Base-by-base conservation (phyloP, 2,888 invertebrate genomes). In the Tenthredo livida region DNA sequence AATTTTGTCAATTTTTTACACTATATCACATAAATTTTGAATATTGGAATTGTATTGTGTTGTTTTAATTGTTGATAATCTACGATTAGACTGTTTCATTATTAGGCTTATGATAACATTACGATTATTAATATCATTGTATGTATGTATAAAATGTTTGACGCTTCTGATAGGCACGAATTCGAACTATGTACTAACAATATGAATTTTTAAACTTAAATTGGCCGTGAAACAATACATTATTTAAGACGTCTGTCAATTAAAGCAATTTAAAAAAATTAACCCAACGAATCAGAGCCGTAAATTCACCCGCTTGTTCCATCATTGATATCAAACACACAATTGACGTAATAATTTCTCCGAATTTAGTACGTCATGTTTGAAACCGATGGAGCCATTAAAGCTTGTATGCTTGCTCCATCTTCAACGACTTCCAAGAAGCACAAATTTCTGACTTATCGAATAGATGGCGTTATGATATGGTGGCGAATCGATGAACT, bases 221-320 rank as follows among this genome's bases (percentile, higher is more conserved):
- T 2, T 54, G 50, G 33, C 50, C 77, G 54, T 50, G 77, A 54
- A 29, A 50, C 29, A 54, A 54, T 29, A 9, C 33, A 17, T 4
- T 61, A 0, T 33, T 17, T 7, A 37, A 54, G 25, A 17, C 29
- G 54, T 47, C 33, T 6, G 3, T 77, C 54, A 77, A 77, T 77
- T 54, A 33, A n/a, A 54, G 15, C 12, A 77, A 77, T 77, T 77
- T 77, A 77, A 77, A 77, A 77, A 50, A 77, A 77, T 77, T 77
- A 77, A 21, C 77, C 33, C 54, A 7, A 43, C 72, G 72, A 73
- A 73, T 73, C 72, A 73, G 10, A 73, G 77, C 15, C n/a, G 54
- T 17, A 77, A 77, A 50, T 29, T 77, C 29, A 77, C 47, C 54
- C 77, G 77, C 29, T 29, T 29, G 50, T 77, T 54, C 33, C 54